A percentile compares a stretch with the other conserved stretches of the same genome.
Conservation (phyloP, 1,140 invertebrate genomes). For the Heliconius himera region DNA sequence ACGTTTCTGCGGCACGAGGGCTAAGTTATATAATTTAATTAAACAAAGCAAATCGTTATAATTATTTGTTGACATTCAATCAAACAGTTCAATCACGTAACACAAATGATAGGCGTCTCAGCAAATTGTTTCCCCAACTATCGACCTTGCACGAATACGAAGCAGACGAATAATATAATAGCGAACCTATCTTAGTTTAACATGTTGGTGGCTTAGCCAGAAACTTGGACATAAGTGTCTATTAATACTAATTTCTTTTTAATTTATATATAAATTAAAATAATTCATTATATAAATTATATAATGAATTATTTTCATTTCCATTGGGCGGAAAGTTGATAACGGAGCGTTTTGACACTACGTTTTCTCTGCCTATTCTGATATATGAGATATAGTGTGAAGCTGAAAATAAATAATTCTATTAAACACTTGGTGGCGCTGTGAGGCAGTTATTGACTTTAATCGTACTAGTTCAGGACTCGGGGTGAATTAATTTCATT, state of each 20-base stretch:
- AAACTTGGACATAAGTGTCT: background rate
- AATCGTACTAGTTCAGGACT: no score
- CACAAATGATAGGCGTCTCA: constrained; percentile 8
- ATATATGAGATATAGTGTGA: no score
- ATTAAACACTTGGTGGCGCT: no score
- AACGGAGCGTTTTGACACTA: no score
- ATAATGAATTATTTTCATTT: no score
- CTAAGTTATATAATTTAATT: background rate
- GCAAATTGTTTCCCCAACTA: constrained; percentile 24
- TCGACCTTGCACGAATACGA: constrained; percentile 17
- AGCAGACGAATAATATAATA: constrained; percentile 27
- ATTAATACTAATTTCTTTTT: background rate
- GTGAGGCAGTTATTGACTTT: no score
- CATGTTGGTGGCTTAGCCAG: background rate
- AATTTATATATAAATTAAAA: no score
- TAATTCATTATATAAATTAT: no score
- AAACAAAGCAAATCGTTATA: background rate
- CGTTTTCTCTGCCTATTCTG: no score
- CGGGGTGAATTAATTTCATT: no score
- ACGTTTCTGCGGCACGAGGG: background rate
- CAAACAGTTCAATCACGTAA: background rate
- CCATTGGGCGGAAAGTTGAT: no score
- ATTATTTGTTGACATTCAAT: constrained; percentile 5
- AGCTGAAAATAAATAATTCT: no score
- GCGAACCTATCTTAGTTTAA: constrained; percentile 19